Conservation (phyloP, 1,140 invertebrate species). For the Zaprionus lachaisei region DNA sequence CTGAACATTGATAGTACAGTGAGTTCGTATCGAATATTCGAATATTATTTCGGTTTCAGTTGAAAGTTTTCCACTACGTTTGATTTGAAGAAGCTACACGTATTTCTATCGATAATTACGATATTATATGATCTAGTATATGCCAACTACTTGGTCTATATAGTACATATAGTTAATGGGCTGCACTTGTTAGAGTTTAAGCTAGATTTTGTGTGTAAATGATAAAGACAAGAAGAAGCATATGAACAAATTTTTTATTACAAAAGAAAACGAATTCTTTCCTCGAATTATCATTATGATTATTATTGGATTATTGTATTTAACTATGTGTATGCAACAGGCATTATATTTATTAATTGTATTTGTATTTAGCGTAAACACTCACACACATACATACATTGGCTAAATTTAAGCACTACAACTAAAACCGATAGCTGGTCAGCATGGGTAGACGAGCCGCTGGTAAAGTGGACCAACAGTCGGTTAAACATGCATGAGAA, state of each 20-base stretch:
- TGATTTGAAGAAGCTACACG: slow-evolving; percentile 19
- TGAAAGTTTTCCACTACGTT: slow-evolving; percentile 20
- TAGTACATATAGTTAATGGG: slow-evolving; percentile 29
- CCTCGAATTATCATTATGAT: slow-evolving; percentile 30
- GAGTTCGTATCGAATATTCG: slow-evolving; percentile 12
- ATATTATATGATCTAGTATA: slow-evolving; percentile 3
- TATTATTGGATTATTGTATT: slow-evolving; percentile 43
- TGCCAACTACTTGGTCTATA: slow-evolving; percentile 11
- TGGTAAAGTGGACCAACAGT: slow-evolving; percentile 83
- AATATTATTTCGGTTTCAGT: slow-evolving; percentile 40
- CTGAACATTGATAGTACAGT: slow-evolving; percentile 50
- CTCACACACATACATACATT: slow-evolving; percentile 26
- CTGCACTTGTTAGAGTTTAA: slow-evolving; percentile 55
- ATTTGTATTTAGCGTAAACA: slow-evolving; percentile 58
- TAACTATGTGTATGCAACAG: slow-evolving; percentile 23
- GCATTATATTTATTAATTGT: slow-evolving; percentile 41
- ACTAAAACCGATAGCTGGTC: slow-evolving; percentile 57
- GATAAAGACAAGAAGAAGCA: slow-evolving; percentile 48
- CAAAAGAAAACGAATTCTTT: slow-evolving; percentile 62
- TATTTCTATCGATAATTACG: slow-evolving; percentile 16
- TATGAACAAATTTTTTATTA: slow-evolving; percentile 22
- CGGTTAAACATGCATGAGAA: slow-evolving; percentile 63
- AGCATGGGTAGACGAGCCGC: slow-evolving; percentile 58
- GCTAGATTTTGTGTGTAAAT: slow-evolving; percentile 41
- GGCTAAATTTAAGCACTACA: slow-evolving; percentile 56